Evolutionary conservation across 92 coral and sea anemone genomes (phyloP), one percentile per base, ranked within the genome.

Genomic region (Palythoa caribaeorum): DNA sequence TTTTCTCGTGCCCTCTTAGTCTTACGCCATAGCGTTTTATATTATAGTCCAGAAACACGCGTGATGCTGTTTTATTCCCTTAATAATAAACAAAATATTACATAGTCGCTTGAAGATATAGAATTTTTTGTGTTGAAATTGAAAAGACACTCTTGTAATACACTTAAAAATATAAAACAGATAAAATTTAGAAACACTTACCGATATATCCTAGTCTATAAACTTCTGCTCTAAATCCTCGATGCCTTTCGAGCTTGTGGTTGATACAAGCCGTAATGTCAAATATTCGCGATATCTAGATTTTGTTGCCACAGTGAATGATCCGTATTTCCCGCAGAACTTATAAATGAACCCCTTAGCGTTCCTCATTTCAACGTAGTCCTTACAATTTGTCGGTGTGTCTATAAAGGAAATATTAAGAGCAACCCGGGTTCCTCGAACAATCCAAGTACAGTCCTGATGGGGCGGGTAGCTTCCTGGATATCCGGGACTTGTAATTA

Each of bases 401-500:
- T 71, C 76, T 36, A 71, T 38, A 38, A 71, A 71, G 9, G 44
- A 21, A 40, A 71, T 8, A 6, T 71, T 38, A 3, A 71, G 50
- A 9, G 36, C 76, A 4, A n/a, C n/a, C n/a, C n/a, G n/a, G n/a
- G n/a, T n/a, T 3, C 76, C 44, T 2, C n/a, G 36, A 5, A 71
- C 37, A 5, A 36, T 35, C 76, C 76, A 71, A 35, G 76, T 38
- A 17, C 76, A 71, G 10, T 71, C 76, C 76, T 11, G 50, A 71
- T 71, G 28, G 47, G 76, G 9, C 14, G 76, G 76, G 38, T 71
- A 71, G 50, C 50, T 71, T 12, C 76, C 47, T 10, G 76, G 76
- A 71, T 71, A 71, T 38, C 76, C 76, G 50, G 76, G 76, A 38
- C 76, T 71, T 71, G 76, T 71, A 12, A 71, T 5, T 4, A 9